phyloP scores from a whole-genome alignment of 2,888 invertebrate species.

The Coenonympha glycerion region DNA sequence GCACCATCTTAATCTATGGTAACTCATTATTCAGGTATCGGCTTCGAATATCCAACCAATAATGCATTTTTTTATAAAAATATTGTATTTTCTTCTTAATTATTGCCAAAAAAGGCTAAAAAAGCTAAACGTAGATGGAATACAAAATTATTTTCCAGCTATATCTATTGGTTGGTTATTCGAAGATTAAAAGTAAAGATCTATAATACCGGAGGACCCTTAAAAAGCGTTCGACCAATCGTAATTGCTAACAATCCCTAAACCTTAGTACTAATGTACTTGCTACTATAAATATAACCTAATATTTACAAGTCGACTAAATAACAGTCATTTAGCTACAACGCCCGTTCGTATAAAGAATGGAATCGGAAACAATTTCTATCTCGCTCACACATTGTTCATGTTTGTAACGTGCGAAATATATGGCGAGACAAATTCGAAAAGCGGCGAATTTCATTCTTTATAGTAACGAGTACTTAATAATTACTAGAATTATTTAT shows the following conservation, averaged over 20 bases:
- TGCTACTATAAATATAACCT: slow-evolving; percentile 60
- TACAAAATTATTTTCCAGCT: no score
- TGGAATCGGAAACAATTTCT: no score
- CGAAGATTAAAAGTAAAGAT: slow-evolving; percentile 6
- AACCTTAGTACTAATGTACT: slow-evolving; percentile 53
- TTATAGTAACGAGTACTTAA: no score
- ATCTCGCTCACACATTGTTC: no score
- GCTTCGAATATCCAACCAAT: background rate
- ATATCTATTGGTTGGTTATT: slow-evolving; percentile 1
- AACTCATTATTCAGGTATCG: slow-evolving; percentile 57
- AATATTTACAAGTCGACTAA: slow-evolving; percentile 69
- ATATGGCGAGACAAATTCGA: no score
- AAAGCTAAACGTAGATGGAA: no score
- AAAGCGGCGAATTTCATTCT: no score
- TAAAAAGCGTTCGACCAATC: slow-evolving; percentile 63
- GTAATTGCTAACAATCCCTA: slow-evolving; percentile 69
- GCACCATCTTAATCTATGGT: slow-evolving; percentile 72
- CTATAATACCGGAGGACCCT: slow-evolving; percentile 28
- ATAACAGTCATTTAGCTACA: slow-evolving; percentile 60
- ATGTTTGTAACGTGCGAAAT: no score
- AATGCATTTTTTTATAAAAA: no score
- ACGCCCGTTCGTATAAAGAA: no score
- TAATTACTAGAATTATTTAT: slow-evolving; percentile 13
- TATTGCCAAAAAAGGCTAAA: no score
- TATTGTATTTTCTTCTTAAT: no score